A percentile compares a stretch with the other conserved stretches of the same genome.
phyloP scores from a whole-genome alignment of 2,797 vertebrate species.

The Pelochelys cantorii region DNA sequence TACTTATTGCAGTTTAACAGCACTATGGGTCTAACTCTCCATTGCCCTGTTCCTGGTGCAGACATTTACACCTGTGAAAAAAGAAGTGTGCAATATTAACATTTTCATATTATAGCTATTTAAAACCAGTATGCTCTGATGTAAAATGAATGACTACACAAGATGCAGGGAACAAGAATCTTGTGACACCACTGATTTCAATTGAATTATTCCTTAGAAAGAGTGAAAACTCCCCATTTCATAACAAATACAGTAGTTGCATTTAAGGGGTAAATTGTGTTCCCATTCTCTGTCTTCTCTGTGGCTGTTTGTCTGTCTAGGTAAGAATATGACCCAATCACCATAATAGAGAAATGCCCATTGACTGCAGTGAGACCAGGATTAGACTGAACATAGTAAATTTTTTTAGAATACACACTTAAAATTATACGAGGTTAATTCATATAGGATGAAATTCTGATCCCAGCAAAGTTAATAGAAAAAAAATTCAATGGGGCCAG shows the following conservation, averaged over 20 bases:
- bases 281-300: neutral
- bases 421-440: slow-evolving; percentile 10
- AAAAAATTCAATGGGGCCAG: slow-evolving; percentile 15
- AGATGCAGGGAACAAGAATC: neutral
- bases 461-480: neutral
- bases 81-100: neutral
- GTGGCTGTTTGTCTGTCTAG: rapidly evolving
- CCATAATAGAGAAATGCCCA: neutral
- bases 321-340: neutral
- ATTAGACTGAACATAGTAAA: neutral
- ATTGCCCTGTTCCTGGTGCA: neutral
- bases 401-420: slow-evolving; percentile 3
- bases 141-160: neutral
- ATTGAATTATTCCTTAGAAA: neutral
- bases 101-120: neutral
- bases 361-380: rapidly evolving
- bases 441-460: slow-evolving; percentile 4
- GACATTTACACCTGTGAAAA: neutral
- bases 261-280: neutral
- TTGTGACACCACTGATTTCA: neutral
- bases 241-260: rapidly evolving
- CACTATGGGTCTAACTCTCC: neutral
- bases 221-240: neutral
- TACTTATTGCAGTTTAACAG: neutral
- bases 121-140: too few species aligned